Evolutionary conservation across 1,140 invertebrate species (phyloP).

Genomic region (Wasmannia auropunctata): DNA sequence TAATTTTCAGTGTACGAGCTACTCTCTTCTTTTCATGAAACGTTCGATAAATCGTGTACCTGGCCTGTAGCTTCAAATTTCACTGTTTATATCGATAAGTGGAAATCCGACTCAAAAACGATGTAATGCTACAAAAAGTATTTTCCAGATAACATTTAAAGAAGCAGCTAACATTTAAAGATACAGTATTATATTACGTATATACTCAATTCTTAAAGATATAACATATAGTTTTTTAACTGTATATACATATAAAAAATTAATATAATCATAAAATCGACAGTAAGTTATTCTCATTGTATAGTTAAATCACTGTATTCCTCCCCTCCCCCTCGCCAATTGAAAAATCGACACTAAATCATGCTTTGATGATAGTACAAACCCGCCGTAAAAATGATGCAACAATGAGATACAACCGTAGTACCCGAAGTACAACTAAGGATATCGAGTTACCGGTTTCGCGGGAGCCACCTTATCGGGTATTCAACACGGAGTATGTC

Average conservation of each 20-base stretch:
- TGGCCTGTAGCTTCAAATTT: neutral
- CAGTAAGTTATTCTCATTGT: neutral
- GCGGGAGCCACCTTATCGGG: constrained; percentile 61
- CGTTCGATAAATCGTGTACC: neutral
- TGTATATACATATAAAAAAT: neutral
- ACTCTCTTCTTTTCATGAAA: neutral
- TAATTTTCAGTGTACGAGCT: constrained; percentile 6
- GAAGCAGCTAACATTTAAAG: too few species aligned
- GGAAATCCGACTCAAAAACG: neutral
- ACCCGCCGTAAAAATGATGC: constrained; percentile 62
- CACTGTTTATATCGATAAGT: neutral
- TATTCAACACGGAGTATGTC: constrained; percentile 19
- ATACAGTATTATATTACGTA: neutral
- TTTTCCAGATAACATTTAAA: constrained; percentile 6
- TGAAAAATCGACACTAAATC: constrained; percentile 13
- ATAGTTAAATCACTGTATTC: neutral
- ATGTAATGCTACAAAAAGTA: neutral
- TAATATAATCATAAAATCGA: neutral
- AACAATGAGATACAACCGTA: constrained; percentile 52
- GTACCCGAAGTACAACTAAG: constrained; percentile 56
- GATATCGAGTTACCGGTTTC: constrained; percentile 67
- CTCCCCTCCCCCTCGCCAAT: too few species aligned
- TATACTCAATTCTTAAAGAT: neutral
- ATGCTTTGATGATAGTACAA: constrained; percentile 31
- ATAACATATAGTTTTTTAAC: neutral